phyloP scores from a whole-genome alignment of 1,140 invertebrate genomes.

The Brevipalpus yothersi region DNA sequence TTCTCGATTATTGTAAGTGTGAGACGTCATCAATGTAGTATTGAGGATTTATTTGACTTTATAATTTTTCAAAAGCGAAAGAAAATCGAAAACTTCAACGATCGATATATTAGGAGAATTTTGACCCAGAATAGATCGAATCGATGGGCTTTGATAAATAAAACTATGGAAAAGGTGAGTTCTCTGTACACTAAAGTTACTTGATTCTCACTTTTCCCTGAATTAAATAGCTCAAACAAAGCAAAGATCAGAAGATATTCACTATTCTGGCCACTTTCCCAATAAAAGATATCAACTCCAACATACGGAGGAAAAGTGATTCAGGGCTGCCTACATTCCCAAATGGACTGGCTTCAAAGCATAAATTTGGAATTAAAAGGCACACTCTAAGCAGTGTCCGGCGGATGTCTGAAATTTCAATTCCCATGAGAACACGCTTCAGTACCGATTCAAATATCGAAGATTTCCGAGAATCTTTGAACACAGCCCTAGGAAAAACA shows the following conservation, averaged over 20 bases:
- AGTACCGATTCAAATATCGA: background rate
- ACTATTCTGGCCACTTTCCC: background rate
- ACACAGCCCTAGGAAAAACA: background rate
- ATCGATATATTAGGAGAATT: background rate
- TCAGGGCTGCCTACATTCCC: background rate
- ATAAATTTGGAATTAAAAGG: background rate
- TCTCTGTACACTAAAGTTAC: background rate
- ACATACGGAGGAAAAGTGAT: background rate
- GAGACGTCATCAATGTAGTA: background rate
- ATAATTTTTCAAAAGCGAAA: background rate
- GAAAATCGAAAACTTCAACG: background rate
- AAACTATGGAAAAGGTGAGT: background rate
- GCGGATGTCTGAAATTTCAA: background rate
- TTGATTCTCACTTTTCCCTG: too few species aligned
- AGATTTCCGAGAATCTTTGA: background rate
- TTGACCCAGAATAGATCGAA: background rate
- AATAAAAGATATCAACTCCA: background rate
- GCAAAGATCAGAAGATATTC: background rate
- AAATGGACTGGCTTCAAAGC: background rate
- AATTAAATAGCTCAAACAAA: too few species aligned
- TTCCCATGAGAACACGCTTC: background rate
- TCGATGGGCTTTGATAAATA: background rate
- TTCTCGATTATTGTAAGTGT: background rate
- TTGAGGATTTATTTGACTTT: background rate
- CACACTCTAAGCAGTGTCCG: background rate